A percentile compares a stretch with the other conserved stretches of the same genome.
phyloP scores from a whole-genome alignment of 2,888 invertebrate genomes.

The Eupsilia transversa region DNA sequence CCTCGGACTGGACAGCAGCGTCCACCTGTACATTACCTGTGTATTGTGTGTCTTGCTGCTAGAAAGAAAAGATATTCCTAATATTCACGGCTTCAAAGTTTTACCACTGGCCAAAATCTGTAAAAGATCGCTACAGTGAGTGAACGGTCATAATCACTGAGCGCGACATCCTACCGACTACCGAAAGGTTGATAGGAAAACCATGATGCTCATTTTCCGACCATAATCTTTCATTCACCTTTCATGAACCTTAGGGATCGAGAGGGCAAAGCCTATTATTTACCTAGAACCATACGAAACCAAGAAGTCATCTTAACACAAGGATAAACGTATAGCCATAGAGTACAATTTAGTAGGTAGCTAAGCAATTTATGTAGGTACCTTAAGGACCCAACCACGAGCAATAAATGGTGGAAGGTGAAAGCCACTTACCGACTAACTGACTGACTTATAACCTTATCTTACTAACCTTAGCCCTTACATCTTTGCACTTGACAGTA shows the following conservation, averaged over 20 bases:
- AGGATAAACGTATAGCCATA: slow-evolving; percentile 42
- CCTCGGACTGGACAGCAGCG: not conserved
- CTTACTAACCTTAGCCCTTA: slow-evolving; percentile 68
- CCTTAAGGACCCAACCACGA: slow-evolving; percentile 72
- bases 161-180: not conserved
- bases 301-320: slow-evolving; percentile 35
- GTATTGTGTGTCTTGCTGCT: not conserved
- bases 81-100: not conserved
- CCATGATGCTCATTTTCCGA: not conserved
- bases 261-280: slow-evolving; percentile 1
- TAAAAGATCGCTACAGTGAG: not conserved
- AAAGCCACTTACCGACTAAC: slow-evolving; percentile 76
- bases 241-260: not conserved
- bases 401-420: slow-evolving; percentile 74
- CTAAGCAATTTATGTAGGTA: slow-evolving; percentile 72
- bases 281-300: slow-evolving; percentile 15
- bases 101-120: not conserved
- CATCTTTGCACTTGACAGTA: slow-evolving; percentile 65
- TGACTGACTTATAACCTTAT: slow-evolving; percentile 76
- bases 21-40: not conserved
- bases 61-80: not conserved
- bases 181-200: not conserved
- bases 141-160: not conserved
- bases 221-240: not conserved
- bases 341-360: slow-evolving; percentile 55